These are phyloP conservation scores for Malthinus flaveolus DNA, from an alignment of 2,888 invertebrate genomes.

Conservation along the genomic window DNA sequence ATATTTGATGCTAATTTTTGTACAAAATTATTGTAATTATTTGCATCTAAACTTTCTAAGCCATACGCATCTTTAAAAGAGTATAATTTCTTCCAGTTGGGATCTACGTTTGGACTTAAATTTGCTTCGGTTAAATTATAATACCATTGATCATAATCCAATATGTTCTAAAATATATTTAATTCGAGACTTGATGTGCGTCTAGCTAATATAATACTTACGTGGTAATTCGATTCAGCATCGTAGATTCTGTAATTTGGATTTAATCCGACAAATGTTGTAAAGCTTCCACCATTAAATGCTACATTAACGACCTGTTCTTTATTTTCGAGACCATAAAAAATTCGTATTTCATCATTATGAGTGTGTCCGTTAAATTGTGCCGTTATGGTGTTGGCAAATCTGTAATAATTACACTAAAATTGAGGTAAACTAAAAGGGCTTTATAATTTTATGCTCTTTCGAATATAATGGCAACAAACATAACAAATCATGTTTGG, in stretches of 20 bases:
- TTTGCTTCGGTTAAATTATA: constrained; percentile 77
- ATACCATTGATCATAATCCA: constrained; percentile 70
- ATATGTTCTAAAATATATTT: constrained; percentile 10
- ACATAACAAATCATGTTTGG: too few species aligned
- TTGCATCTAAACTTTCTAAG: constrained; percentile 45
- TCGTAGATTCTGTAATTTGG: constrained; percentile 58
- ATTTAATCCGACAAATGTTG: constrained; percentile 56
- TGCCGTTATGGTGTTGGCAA: constrained; percentile 71
- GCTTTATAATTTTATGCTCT: neutral
- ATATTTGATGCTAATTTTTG: constrained; percentile 49
- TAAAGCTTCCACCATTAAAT: constrained; percentile 65
- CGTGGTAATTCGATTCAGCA: constrained; percentile 42
- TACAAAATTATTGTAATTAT: constrained; percentile 51
- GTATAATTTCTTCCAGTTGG: constrained; percentile 77
- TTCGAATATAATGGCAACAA: too few species aligned
- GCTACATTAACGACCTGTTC: constrained; percentile 67
- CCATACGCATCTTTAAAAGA: constrained; percentile 67
- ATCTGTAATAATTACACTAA: constrained; percentile 56
- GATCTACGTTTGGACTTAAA: constrained; percentile 57
- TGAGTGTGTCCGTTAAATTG: constrained; percentile 88
- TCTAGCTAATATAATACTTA: constrained; percentile 31
- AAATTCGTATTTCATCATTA: constrained; percentile 73
- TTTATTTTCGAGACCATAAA: constrained; percentile 62
- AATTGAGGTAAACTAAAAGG: neutral
- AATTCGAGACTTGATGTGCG: too few species aligned